phyloP scores from a whole-genome alignment of 2,797 vertebrate genomes.

The Anas acuta region DNA sequence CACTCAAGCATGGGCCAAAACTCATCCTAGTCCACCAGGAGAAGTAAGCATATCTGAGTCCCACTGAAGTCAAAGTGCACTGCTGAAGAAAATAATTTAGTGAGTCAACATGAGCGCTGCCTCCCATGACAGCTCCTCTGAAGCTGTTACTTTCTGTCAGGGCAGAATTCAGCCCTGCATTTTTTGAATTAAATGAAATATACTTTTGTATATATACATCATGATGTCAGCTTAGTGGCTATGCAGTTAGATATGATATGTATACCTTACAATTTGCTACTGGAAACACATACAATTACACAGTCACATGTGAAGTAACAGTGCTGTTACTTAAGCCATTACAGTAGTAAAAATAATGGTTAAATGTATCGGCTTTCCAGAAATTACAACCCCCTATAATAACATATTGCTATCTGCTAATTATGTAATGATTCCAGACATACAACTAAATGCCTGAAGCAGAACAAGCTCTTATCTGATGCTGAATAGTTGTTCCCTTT shows the following conservation, averaged over 20 bases:
- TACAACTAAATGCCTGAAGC: neutral
- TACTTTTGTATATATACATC: neutral
- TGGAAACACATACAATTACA: constrained; percentile 16
- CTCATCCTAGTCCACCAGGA: neutral
- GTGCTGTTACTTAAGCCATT: constrained; percentile 7
- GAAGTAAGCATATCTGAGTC: neutral
- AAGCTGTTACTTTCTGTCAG: neutral
- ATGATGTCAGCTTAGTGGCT: neutral
- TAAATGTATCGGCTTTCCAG: neutral
- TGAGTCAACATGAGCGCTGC: neutral
- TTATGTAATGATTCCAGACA: neutral
- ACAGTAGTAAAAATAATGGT: constrained; percentile 49
- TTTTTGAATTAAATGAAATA: neutral
- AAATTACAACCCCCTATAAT: neutral
- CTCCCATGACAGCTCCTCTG: neutral
- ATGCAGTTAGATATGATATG: neutral
- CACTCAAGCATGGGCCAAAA: neutral
- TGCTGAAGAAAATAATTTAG: neutral
- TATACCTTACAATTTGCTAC: neutral
- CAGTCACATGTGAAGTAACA: constrained; percentile 37
- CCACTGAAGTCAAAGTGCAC: constrained; percentile 32
- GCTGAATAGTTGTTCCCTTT: neutral
- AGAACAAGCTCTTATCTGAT: neutral
- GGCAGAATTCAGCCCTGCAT: neutral
- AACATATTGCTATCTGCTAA: neutral